phyloP scores from a whole-genome alignment of 2,888 invertebrate species.

The Drosophila mercatorum region DNA sequence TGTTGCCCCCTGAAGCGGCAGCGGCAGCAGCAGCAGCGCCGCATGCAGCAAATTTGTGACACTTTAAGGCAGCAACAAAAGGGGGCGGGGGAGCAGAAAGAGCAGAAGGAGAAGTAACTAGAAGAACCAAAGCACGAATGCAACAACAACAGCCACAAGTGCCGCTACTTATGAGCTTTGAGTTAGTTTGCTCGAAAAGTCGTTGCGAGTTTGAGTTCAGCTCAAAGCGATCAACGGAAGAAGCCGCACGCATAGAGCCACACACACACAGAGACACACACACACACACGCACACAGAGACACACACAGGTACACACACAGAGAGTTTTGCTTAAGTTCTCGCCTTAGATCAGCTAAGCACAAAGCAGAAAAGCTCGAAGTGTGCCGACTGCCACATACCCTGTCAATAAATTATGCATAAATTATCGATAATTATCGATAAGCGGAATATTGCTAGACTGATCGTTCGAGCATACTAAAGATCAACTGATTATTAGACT shows the following conservation, averaged over 20 bases:
- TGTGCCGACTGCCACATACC: not conserved
- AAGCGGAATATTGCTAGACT: no score
- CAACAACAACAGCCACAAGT: constrained; percentile 21
- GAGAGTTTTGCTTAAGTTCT: not conserved
- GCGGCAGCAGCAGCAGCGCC: constrained; percentile 20
- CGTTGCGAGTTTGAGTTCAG: constrained; percentile 50
- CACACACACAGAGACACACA: constrained; percentile 14
- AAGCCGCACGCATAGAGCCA: constrained; percentile 45
- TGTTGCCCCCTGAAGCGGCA: constrained; percentile 19
- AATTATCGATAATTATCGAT: no score
- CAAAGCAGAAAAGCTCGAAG: not conserved
- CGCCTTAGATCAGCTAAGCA: not conserved
- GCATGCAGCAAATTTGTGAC: constrained; percentile 45
- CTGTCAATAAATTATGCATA: not conserved
- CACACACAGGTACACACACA: not conserved
- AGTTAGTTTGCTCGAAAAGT: constrained; percentile 42
- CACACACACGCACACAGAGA: constrained; percentile 7
- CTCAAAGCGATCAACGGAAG: constrained; percentile 54
- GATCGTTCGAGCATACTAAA: no score
- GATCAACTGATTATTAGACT: no score
- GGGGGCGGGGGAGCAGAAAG: no score
- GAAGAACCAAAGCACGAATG: not conserved
- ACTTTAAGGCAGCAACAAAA: constrained; percentile 36
- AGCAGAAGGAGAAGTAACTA: no score
- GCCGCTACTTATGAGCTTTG: constrained; percentile 34